A percentile compares a stretch with the other conserved stretches of the same genome.
phyloP scores from a whole-genome alignment of 2,888 invertebrate species.

The Dicyrtomina minuta region DNA sequence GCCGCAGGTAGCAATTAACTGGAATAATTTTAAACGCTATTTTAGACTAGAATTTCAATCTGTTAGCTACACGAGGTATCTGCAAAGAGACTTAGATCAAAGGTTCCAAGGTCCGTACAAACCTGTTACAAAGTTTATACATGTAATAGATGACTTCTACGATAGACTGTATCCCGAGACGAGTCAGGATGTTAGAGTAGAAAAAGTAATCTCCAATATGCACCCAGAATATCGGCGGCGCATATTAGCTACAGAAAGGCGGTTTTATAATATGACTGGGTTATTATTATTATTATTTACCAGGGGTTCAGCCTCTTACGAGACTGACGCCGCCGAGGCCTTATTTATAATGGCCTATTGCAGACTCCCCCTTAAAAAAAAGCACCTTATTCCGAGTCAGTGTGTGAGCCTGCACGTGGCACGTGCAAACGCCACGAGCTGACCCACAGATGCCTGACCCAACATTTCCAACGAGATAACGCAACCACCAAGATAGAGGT shows the following conservation, averaged over 20 bases:
- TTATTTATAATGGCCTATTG: too few species aligned
- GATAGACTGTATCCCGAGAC: conserved; percentile 14
- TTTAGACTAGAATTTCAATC: conserved; percentile 38
- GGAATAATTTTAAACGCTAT: conserved; percentile 26
- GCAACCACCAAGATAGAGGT: too few species aligned
- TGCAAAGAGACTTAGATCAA: conserved; percentile 34
- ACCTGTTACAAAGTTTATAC: conserved; percentile 31
- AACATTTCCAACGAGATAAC: too few species aligned
- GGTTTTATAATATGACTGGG: background rate
- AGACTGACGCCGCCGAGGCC: too few species aligned
- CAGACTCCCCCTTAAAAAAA: too few species aligned
- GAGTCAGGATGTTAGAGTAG: background rate
- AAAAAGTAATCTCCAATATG: background rate
- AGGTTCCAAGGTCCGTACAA: conserved; percentile 37
- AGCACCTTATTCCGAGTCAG: too few species aligned
- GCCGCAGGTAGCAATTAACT: conserved; percentile 6
- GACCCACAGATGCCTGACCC: too few species aligned
- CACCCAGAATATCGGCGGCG: background rate
- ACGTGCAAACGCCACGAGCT: too few species aligned
- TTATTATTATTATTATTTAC: too few species aligned
- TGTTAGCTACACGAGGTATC: conserved; percentile 32
- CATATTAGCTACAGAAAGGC: too few species aligned
- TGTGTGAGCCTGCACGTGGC: too few species aligned
- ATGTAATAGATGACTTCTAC: conserved; percentile 29
- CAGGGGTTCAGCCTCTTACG: too few species aligned